A percentile compares a stretch with the other conserved stretches of the same genome.
Evolutionary conservation across 37 sponge, comb jelly and placozoan genomes (phyloP).

Genomic region (Amphimedon queenslandica): DNA sequence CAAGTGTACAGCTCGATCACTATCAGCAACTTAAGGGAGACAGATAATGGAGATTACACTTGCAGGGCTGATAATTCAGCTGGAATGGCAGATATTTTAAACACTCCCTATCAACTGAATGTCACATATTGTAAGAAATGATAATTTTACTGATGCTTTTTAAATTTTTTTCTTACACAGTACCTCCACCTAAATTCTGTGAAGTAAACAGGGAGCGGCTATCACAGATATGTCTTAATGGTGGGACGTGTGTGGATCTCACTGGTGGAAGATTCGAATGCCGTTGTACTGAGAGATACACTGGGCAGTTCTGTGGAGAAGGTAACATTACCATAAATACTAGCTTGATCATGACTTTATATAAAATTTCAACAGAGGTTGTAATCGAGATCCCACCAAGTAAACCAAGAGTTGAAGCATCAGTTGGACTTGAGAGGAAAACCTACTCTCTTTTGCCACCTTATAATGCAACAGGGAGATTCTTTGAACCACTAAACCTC

Average conservation of each 20-base stretch:
- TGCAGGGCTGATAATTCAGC: constrained; percentile 8
- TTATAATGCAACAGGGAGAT: neutral
- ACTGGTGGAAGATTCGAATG: neutral
- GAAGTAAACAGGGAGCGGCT: no score
- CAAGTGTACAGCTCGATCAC: constrained; percentile 13
- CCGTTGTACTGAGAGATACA: neutral
- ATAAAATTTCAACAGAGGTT: no score
- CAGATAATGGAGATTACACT: neutral
- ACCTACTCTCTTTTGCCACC: neutral
- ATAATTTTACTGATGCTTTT: no score
- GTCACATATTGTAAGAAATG: neutral
- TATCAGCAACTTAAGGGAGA: neutral
- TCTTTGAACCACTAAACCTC: neutral
- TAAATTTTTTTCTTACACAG: no score
- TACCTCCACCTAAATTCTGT: constrained; percentile 1
- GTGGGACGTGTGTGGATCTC: neutral
- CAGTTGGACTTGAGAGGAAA: neutral
- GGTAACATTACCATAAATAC: neutral
- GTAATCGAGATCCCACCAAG: neutral
- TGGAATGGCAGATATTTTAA: constrained; percentile 5
- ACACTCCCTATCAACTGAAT: neutral
- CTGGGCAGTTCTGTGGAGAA: neutral
- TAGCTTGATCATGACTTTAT: no score
- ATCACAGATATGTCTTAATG: neutral
- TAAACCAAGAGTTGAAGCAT: neutral